Evolutionary conservation across 2,113 vertebrate genomes (phyloP).

Genomic region (Ciconia maguari): DNA sequence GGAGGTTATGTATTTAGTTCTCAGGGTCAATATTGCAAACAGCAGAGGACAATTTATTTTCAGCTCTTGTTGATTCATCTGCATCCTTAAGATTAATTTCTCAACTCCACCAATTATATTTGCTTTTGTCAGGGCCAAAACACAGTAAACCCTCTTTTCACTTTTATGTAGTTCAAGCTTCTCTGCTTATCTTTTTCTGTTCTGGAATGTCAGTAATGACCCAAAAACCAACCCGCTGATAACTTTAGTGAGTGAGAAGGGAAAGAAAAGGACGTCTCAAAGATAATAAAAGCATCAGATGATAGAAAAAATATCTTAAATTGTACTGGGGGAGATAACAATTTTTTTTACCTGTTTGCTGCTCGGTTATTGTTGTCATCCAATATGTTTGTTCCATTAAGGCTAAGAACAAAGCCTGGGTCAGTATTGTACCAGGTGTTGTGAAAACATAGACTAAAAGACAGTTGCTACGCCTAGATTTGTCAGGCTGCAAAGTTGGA

Average conservation of each 20-base stretch:
- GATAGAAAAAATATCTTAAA: not conserved
- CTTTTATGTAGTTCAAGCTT: not conserved
- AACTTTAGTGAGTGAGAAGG: not conserved
- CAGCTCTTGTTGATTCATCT: not conserved
- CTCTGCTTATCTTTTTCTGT: not conserved
- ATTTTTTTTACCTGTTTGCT: not conserved
- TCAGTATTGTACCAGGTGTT: not conserved
- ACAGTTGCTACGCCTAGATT: not conserved
- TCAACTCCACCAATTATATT: not conserved
- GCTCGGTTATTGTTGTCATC: not conserved
- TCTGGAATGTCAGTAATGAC: not conserved
- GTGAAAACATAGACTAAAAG: not conserved
- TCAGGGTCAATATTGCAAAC: conserved; percentile 34
- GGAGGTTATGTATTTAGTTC: conserved; percentile 13
- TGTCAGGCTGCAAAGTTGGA: not conserved
- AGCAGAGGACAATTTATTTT: not conserved
- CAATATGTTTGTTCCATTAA: not conserved
- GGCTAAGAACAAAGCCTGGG: not conserved
- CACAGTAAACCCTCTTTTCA: not conserved
- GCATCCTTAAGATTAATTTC: not conserved
- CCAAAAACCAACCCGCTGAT: not conserved
- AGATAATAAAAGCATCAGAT: not conserved
- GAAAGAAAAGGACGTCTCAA: not conserved
- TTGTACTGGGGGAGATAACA: not conserved
- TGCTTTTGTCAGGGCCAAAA: not conserved